A percentile compares a stretch with the other conserved stretches of the same genome.
Conservation (phyloP, 53 echinoderm and acorn worm species). For the Luidia sarsii region DNA sequence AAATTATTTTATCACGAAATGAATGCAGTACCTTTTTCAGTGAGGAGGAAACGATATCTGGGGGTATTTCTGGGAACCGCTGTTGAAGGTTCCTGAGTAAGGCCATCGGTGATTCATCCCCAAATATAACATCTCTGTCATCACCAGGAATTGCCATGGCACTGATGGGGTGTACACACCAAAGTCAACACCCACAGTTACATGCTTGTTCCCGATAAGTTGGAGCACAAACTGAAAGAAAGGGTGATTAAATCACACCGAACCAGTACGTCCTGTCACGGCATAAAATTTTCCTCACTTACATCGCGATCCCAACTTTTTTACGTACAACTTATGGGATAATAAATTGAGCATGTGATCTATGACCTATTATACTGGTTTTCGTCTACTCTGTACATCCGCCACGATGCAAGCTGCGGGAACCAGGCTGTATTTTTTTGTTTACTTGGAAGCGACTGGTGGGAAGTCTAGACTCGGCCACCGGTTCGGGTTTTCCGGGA, state of each 20-base stretch:
- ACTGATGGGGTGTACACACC: background rate
- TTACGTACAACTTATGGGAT: background rate
- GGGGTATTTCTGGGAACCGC: conserved; percentile 53
- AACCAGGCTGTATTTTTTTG: too few species aligned
- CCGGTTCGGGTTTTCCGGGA: too few species aligned
- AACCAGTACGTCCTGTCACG: too few species aligned
- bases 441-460: too few species aligned
- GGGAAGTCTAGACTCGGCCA: too few species aligned
- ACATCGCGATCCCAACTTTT: too few species aligned
- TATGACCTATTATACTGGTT: conserved; percentile 9
- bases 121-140: conserved; percentile 16
- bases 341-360: conserved; percentile 21
- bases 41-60: conserved; percentile 37
- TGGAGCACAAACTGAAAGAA: too few species aligned
- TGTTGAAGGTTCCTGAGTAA: conserved; percentile 5
- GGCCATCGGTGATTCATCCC: background rate
- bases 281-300: too few species aligned
- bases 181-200: too few species aligned
- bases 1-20: conserved; percentile 30
- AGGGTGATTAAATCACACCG: too few species aligned
- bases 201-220: too few species aligned
- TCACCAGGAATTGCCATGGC: conserved; percentile 28
- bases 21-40: conserved; percentile 34
- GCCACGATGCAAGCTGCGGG: background rate
- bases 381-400: background rate